phyloP scores from a whole-genome alignment of 2,113 vertebrate species.

The Mormoops blainvillei region DNA sequence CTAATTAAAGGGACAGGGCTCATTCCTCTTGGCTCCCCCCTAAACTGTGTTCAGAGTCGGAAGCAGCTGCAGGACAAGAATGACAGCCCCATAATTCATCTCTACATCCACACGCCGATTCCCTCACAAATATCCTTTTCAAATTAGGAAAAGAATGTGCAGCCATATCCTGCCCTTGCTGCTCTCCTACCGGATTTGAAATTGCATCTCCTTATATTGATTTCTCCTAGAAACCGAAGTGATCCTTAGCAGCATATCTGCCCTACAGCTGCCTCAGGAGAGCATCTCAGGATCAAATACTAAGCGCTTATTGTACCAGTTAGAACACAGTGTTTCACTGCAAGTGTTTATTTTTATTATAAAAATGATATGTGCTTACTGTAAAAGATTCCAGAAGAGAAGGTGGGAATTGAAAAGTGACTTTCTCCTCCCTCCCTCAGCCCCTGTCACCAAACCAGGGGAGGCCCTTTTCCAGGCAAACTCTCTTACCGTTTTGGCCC shows the following conservation, averaged over 20 bases:
- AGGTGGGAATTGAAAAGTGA: not conserved
- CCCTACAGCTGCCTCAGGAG: not conserved
- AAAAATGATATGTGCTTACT: not conserved
- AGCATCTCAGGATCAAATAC: not conserved
- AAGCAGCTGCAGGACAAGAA: not conserved
- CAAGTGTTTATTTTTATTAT: not conserved
- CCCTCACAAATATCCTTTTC: not conserved
- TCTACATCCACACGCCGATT: not conserved
- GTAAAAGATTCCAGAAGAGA: not conserved
- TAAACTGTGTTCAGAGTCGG: not conserved
- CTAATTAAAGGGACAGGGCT: constrained; percentile 2
- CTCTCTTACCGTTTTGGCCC: not conserved
- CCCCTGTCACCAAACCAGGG: not conserved
- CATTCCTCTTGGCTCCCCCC: not conserved
- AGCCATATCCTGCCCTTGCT: not conserved
- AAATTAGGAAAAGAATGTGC: not conserved
- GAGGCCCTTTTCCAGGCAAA: not conserved
- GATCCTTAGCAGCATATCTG: not conserved
- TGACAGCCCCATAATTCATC: not conserved
- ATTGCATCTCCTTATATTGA: not conserved
- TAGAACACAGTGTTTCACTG: not conserved
- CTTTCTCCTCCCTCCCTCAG: not conserved
- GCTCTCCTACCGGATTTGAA: not conserved
- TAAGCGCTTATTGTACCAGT: not conserved
- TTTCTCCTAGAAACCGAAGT: not conserved